A percentile compares a stretch with the other conserved stretches of the same genome.
Conservation (phyloP, 2,888 invertebrate genomes). For the Aproaerema taeniolella region DNA sequence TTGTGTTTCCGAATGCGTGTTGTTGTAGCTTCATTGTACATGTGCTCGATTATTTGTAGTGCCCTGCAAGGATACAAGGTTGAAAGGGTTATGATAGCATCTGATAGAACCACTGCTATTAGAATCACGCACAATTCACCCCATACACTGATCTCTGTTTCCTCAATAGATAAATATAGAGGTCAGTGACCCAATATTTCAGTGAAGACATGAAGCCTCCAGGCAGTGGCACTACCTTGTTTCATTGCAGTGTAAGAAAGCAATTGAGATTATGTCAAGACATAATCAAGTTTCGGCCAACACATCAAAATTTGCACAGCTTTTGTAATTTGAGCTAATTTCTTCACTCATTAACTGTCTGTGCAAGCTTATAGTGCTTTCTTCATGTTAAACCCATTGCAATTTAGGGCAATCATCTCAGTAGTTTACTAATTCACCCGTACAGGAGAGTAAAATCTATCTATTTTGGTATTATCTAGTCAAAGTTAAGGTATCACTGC, state of each 20-base stretch:
- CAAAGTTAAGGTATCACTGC: no score
- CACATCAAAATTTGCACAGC: conserved; percentile 28
- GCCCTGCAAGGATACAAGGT: background rate
- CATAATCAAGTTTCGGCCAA: conserved; percentile 15
- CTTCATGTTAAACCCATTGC: conserved; percentile 18
- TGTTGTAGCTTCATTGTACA: conserved; percentile 26
- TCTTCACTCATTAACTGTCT: conserved; percentile 24
- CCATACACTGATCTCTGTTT: no score
- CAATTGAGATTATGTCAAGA: conserved; percentile 3
- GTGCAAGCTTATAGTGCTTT: conserved; percentile 29
- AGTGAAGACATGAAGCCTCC: no score
- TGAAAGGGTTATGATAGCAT: background rate
- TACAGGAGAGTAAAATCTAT: background rate
- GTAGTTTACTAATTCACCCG: conserved; percentile 23
- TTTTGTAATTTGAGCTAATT: conserved; percentile 24
- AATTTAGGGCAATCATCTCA: conserved; percentile 17
- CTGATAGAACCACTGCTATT: conserved; percentile 17
- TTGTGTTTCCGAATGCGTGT: conserved; percentile 49
- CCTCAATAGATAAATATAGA: no score
- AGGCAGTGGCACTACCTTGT: no score
- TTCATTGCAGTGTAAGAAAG: background rate
- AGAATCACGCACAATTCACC: no score
- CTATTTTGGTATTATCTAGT: background rate
- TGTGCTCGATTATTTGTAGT: background rate
- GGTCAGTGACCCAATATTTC: no score